Conservation (phyloP, 2,888 invertebrate species). For the Cataglyphis rosenhaueri region DNA sequence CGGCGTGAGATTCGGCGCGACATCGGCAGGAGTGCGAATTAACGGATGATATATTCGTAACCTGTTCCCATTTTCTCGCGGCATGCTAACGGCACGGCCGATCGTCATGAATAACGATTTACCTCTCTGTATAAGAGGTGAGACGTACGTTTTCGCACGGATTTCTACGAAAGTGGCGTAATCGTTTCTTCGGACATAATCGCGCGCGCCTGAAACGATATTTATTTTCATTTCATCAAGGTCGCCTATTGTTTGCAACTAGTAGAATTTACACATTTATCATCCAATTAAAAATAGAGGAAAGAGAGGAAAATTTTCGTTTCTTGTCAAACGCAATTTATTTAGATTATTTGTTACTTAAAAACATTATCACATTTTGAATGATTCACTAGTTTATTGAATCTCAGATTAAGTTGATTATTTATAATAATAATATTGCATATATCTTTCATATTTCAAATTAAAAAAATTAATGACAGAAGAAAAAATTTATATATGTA, state of each 20-base stretch:
- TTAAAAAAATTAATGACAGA: neutral
- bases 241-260: neutral
- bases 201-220: slow-evolving; percentile 31
- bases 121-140: slow-evolving; percentile 37
- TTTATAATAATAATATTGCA: neutral
- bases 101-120: slow-evolving; percentile 46
- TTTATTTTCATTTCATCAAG: slow-evolving; percentile 44
- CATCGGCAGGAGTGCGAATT: slow-evolving; percentile 37
- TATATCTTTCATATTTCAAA: neutral
- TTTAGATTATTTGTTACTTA: slow-evolving; percentile 8
- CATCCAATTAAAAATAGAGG: neutral
- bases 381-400: neutral
- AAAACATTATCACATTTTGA: neutral
- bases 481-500: neutral
- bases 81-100: slow-evolving; percentile 45
- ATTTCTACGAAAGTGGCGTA: slow-evolving; percentile 46
- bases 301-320: slow-evolving; percentile 1
- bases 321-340: neutral
- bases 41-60: slow-evolving; percentile 56
- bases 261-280: slow-evolving; percentile 1
- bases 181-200: slow-evolving; percentile 46
- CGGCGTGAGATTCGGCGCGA: slow-evolving; percentile 34
- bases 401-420: neutral
- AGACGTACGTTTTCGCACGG: neutral
- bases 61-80: slow-evolving; percentile 50